These are phyloP conservation scores for Glyphotaelius pellucidus DNA, from an alignment of 2,888 invertebrate species.

Conservation along the genomic window DNA sequence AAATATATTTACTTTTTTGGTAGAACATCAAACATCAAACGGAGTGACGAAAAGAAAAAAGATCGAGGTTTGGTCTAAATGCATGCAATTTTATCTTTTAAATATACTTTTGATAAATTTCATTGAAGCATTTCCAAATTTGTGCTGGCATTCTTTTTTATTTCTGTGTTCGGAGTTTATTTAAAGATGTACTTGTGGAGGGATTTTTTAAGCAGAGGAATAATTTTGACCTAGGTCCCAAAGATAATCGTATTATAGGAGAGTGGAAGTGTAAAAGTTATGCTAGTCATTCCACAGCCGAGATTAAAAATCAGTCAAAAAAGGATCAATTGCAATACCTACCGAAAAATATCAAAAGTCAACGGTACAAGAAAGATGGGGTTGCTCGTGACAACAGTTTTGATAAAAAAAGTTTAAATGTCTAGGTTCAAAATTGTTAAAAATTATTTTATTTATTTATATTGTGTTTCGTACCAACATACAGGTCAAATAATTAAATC, in stretches of 20 bases:
- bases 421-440: too few relatives aligned
- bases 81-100: not conserved
- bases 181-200: not conserved
- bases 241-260: not conserved
- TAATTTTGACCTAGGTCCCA: not conserved
- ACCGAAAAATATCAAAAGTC: too few relatives aligned
- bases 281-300: not conserved
- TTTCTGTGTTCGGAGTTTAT: too few relatives aligned
- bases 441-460: too few relatives aligned
- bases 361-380: not conserved
- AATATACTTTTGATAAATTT: too few relatives aligned
- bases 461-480: too few relatives aligned
- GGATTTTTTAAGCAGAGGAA: not conserved
- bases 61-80: not conserved
- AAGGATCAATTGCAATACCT: not conserved
- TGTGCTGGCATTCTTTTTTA: too few relatives aligned
- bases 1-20: not conserved
- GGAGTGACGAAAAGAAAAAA: not conserved
- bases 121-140: too few relatives aligned
- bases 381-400: not conserved
- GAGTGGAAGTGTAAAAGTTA: not conserved
- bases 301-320: not conserved
- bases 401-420: too few relatives aligned
- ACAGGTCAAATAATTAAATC: too few relatives aligned
- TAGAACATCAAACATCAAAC: not conserved